Evolutionary conservation across 2,888 invertebrate genomes (phyloP), one percentile per base, ranked within the genome.

Genomic region (Erebia aethiops): DNA sequence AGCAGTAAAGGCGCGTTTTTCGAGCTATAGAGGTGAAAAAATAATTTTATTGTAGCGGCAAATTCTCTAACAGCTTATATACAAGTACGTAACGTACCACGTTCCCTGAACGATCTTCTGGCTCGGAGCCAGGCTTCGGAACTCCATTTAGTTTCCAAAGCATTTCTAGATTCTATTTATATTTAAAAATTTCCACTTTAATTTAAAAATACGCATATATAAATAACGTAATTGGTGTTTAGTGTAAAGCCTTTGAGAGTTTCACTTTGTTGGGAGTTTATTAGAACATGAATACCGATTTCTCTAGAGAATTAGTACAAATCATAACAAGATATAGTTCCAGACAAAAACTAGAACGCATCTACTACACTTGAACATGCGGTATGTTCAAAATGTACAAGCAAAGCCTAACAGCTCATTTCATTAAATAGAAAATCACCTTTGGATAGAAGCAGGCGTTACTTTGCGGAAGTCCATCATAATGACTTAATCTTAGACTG

Each of bases 141-240:
- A 74, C 71, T 74, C 66, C 68, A 70, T 72, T 76, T 70, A 71
- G 67, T 74, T 74, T 73, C 67, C 69, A 64, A 41, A 66, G 60
- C 62, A 63, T 46, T 66, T 66, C 63, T 66, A 70, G 70, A 68
- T 70, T 69, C 67, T 70, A 75, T 72, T 72, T 75, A 75, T 63
- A 76, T 76, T 71, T 74, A 71, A 74, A 71, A 74, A 74, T 73
- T 73, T 65, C 68, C 67, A 70, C 57, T 76, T 73, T 73, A 71
- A 72, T 75, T 76, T 74, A 67, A 67, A 61, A 71, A 67, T 52
- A 70, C 65, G 64, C 49, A 61, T 68, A 61, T 67, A 2, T 21
- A 68, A 71, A 68, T 70, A 65, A 54, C 54, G 41, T 18, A 16
- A 65, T 65, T 65, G 65, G 43, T 43, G 52, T 18, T 54, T 54